Conservation (phyloP, 2,888 invertebrate genomes). For the Malacosoma neustria region DNA sequence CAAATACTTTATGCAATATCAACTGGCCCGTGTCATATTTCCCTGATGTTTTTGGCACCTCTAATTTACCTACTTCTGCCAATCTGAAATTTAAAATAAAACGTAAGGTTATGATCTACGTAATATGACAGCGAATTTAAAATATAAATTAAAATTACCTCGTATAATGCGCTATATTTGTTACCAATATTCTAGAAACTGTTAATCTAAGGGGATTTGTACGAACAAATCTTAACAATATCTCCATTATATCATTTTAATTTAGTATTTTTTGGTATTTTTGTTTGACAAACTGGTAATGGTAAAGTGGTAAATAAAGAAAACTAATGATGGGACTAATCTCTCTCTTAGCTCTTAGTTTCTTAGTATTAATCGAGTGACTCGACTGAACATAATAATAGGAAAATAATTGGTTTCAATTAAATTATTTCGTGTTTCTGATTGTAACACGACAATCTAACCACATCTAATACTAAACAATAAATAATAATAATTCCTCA, state of each 20-base stretch:
- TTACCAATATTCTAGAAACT: slow-evolving; percentile 51
- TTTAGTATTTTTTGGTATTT: slow-evolving; percentile 44
- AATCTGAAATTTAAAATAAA: slow-evolving; percentile 74
- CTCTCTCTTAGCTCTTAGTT: too few relatives aligned
- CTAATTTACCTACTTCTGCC: slow-evolving; percentile 94
- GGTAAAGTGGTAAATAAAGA: neutral
- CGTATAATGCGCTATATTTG: slow-evolving; percentile 61
- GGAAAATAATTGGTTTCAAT: too few relatives aligned
- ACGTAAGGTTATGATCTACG: slow-evolving; percentile 47
- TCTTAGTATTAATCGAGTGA: too few relatives aligned
- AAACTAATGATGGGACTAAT: too few relatives aligned
- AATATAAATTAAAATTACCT: slow-evolving; percentile 31
- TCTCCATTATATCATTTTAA: slow-evolving; percentile 71
- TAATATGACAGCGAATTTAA: slow-evolving; percentile 21
- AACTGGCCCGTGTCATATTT: slow-evolving; percentile 97
- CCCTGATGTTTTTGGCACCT: slow-evolving; percentile 88
- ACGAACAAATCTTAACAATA: slow-evolving; percentile 61
- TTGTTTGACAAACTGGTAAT: slow-evolving; percentile 36
- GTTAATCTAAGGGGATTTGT: slow-evolving; percentile 47
- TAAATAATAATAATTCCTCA: too few relatives aligned
- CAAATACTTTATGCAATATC: slow-evolving; percentile 96
- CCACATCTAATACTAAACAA: too few relatives aligned
- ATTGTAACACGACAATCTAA: too few relatives aligned
- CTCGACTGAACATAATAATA: too few relatives aligned
- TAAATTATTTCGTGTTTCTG: too few relatives aligned